These are phyloP conservation scores for Epinotia brunnichana DNA, from an alignment of 2,888 invertebrate species.

Conservation along the genomic window DNA sequence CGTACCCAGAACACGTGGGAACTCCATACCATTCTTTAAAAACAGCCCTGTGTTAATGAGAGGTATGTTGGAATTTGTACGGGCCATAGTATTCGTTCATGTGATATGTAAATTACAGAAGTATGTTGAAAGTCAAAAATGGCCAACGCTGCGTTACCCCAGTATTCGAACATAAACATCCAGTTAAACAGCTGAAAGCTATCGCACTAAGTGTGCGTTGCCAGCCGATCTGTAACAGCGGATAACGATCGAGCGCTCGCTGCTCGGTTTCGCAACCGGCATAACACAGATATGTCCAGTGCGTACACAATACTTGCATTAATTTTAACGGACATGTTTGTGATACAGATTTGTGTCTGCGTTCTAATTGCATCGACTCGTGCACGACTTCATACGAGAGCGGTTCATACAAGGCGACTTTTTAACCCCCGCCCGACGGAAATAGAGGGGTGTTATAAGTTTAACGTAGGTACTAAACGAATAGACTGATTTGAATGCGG, in stretches of 20 bases:
- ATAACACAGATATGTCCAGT: neutral
- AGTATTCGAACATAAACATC: too few species aligned
- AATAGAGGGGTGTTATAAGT: too few species aligned
- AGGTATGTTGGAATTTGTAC: constrained; percentile 44
- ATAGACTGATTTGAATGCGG: too few species aligned
- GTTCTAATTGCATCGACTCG: too few species aligned
- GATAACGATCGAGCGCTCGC: neutral
- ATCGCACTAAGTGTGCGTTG: neutral
- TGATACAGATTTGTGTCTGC: too few species aligned
- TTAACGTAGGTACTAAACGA: too few species aligned
- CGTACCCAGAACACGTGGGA: neutral
- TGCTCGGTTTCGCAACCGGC: neutral
- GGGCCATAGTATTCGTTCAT: constrained; percentile 9
- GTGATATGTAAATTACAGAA: neutral
- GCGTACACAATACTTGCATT: neutral
- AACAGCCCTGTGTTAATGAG: neutral
- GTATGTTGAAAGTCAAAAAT: neutral
- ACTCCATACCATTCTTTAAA: neutral
- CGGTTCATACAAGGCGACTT: too few species aligned
- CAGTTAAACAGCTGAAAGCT: neutral
- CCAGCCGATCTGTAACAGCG: constrained; percentile 7
- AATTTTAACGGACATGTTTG: too few species aligned
- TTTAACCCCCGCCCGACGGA: too few species aligned
- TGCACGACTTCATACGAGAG: too few species aligned
- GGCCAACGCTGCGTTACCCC: too few species aligned